Evolutionary conservation across 2,113 vertebrate genomes (phyloP).

Genomic region (Urocynchramus pylzowi): DNA sequence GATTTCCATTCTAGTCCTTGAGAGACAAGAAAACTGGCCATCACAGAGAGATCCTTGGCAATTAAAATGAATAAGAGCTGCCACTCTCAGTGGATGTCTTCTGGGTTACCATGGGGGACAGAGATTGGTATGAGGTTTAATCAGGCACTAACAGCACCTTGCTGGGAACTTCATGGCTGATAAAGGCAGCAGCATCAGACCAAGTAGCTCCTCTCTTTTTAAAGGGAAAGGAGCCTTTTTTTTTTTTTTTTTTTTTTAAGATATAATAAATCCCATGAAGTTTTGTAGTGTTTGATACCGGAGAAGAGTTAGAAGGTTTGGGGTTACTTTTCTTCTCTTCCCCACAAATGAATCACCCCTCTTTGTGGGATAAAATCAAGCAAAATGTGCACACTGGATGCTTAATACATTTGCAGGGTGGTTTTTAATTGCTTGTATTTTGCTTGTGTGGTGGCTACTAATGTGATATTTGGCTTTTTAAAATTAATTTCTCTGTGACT

Average conservation of each 20-base stretch:
- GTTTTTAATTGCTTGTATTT: slow-evolving; percentile 53
- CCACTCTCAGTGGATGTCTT: slow-evolving; percentile 73
- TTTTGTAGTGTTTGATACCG: slow-evolving; percentile 41
- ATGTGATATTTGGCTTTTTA: slow-evolving; percentile 5
- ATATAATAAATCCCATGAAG: slow-evolving; percentile 62
- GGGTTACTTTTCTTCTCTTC: slow-evolving; percentile 41
- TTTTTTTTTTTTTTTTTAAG: slow-evolving; percentile 17
- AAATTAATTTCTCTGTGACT: slow-evolving; percentile 40
- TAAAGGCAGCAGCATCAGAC: slow-evolving; percentile 71
- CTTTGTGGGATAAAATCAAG: slow-evolving; percentile 21
- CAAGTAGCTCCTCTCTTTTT: slow-evolving; percentile 71
- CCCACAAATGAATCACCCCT: background rate
- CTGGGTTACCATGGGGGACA: slow-evolving; percentile 75
- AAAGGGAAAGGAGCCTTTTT: slow-evolving; percentile 72
- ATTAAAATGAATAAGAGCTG: slow-evolving; percentile 75
- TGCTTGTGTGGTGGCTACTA: slow-evolving; percentile 9
- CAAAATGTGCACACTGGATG: background rate
- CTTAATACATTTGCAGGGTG: background rate
- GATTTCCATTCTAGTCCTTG: slow-evolving; percentile 70
- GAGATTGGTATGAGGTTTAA: slow-evolving; percentile 77
- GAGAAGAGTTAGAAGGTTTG: slow-evolving; percentile 38
- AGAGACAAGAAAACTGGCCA: slow-evolving; percentile 71
- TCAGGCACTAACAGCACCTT: slow-evolving; percentile 79
- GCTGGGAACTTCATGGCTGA: slow-evolving; percentile 78
- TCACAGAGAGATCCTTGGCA: slow-evolving; percentile 71